Conservation (phyloP, 1,140 invertebrate species). For the Drosophila azteca region DNA sequence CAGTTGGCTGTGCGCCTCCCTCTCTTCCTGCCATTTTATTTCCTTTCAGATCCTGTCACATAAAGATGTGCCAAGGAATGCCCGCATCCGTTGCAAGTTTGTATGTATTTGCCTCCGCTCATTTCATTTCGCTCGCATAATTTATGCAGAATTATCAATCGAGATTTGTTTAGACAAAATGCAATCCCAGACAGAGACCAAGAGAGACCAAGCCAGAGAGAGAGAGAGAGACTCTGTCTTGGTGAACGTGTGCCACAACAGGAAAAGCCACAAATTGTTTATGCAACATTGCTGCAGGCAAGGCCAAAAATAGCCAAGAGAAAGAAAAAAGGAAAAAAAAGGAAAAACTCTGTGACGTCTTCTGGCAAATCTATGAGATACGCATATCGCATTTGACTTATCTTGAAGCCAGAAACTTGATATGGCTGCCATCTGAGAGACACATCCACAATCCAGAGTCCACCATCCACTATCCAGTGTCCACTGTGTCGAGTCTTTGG, state of each 20-base stretch:
- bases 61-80: constrained; percentile 55
- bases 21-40: constrained; percentile 12
- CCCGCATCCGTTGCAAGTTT: constrained; percentile 54
- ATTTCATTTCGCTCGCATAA: constrained; percentile 69
- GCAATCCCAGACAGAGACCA: constrained; percentile 34
- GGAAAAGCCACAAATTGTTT: constrained; percentile 77
- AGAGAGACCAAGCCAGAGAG: constrained; percentile 3
- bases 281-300: constrained; percentile 40
- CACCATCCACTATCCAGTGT: constrained; percentile 1
- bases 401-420: constrained; percentile 70
- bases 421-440: constrained; percentile 54
- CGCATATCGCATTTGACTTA: constrained; percentile 81
- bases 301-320: constrained; percentile 69
- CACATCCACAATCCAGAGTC: neutral
- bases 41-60: constrained; percentile 56
- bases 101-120: constrained; percentile 44
- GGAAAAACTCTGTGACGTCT: constrained; percentile 19
- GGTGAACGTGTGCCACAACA: constrained; percentile 51
- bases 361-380: constrained; percentile 76
- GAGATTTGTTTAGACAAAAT: constrained; percentile 74
- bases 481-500: neutral
- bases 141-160: constrained; percentile 76
- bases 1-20: constrained; percentile 4
- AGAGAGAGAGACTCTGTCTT: constrained; percentile 8
- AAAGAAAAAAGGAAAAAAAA: neutral